Conservation (phyloP, 1,140 invertebrate species). For the Ceratina australensis region DNA sequence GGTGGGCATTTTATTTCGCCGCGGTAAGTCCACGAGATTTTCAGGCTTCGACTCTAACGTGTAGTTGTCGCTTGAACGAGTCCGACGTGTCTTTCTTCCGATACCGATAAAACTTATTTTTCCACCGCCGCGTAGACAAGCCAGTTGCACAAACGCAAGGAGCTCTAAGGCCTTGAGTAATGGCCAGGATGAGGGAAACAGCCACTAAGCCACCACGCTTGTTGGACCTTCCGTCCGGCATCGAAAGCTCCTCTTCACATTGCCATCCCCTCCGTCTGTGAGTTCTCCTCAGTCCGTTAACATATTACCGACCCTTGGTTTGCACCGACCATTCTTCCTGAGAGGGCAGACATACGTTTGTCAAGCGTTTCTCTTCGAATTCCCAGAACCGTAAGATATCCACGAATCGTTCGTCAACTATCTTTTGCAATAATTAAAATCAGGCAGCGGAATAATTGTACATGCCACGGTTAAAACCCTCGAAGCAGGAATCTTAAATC, state of each 20-base stretch:
- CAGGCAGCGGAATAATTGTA: neutral
- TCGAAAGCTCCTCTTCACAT: slow-evolving; percentile 31
- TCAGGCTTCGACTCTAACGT: neutral
- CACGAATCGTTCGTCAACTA: neutral
- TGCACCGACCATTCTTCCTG: neutral
- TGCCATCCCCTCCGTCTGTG: slow-evolving; percentile 19
- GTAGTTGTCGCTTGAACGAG: slow-evolving; percentile 6
- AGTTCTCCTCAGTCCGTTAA: slow-evolving; percentile 31
- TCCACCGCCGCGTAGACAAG: slow-evolving; percentile 28
- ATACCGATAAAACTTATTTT: slow-evolving; percentile 25
- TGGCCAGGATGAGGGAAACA: slow-evolving; percentile 47
- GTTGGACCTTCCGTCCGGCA: slow-evolving; percentile 54
- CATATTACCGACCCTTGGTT: slow-evolving; percentile 15
- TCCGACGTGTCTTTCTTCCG: neutral
- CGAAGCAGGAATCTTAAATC: neutral
- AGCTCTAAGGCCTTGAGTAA: slow-evolving; percentile 55
- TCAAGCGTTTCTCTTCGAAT: neutral
- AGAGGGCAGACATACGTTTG: slow-evolving; percentile 8
- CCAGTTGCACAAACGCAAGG: slow-evolving; percentile 23
- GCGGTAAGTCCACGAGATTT: neutral
- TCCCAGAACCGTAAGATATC: neutral
- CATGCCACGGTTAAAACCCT: neutral
- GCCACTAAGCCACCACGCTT: slow-evolving; percentile 54
- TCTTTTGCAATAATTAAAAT: neutral
- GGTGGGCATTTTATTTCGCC: neutral